Conservation (phyloP, 2,797 vertebrate species). For the Neosalanx taihuensis region DNA sequence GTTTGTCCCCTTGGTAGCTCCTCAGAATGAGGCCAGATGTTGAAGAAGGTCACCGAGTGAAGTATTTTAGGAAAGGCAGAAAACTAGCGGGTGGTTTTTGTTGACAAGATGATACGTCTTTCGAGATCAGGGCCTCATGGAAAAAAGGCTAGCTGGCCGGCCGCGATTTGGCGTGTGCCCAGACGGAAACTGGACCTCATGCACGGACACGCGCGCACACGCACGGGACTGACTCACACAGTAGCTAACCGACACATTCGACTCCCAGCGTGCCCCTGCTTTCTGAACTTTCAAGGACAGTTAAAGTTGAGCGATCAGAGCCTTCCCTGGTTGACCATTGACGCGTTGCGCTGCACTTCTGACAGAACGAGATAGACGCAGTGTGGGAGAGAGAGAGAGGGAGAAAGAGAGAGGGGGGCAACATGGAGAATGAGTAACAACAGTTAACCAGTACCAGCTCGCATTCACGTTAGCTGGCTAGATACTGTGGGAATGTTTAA, state of each 20-base stretch:
- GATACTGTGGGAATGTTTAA: no score
- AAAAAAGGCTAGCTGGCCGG: slow-evolving; percentile 32
- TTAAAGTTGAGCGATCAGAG: neutral
- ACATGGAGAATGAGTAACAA: neutral
- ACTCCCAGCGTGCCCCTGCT: neutral
- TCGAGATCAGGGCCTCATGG: slow-evolving; percentile 62
- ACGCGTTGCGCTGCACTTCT: neutral
- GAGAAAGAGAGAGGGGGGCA: no score
- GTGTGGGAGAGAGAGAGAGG: neutral
- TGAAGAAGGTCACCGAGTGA: slow-evolving; percentile 73
- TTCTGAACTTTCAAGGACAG: neutral
- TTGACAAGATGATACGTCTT: slow-evolving; percentile 69
- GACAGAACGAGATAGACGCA: neutral
- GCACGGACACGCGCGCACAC: slow-evolving; percentile 13
- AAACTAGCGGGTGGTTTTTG: slow-evolving; percentile 50
- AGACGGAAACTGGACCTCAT: slow-evolving; percentile 48
- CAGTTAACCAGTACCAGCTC: neutral
- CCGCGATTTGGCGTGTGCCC: slow-evolving; percentile 38
- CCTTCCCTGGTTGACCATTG: neutral
- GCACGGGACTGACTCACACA: neutral
- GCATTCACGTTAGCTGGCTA: neutral
- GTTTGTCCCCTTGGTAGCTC: slow-evolving; percentile 64
- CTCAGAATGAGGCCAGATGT: slow-evolving; percentile 76
- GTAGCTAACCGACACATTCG: neutral
- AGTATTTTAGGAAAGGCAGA: slow-evolving; percentile 74